Evolutionary conservation across 2,797 vertebrate species (phyloP), one percentile per base, ranked within the genome.

Genomic region (Takifugu ocellatus): DNA sequence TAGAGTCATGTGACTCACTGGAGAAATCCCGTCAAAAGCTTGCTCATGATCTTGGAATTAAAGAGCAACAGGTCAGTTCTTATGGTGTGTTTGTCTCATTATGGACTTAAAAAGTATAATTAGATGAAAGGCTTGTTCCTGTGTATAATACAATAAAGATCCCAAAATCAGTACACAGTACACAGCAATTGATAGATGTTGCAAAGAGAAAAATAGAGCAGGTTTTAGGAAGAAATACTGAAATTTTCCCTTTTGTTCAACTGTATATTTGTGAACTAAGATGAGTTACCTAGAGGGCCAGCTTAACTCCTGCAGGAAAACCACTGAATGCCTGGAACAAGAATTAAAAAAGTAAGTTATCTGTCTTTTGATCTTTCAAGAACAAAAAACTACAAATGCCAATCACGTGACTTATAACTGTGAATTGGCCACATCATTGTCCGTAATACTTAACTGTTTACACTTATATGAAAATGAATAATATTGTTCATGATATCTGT

Each of bases 1-100:
- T 95, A 48, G 95, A 98, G 78, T 91, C 92, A 2, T 97, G 94
- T 73, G 95, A 97, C 68, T 91, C 62, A 70, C 70, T 95, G 72
- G 94, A 97, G 71, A 97, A 94, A 80, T 70, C 85, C 16, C 93
- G 90, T 56, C 94, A 97, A 83, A 97, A 94, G 80, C 83, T 87
- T 21, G 77, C 73, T 46, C 94, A 95, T 61, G 96, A 96, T 46
- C 91, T 97, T 15, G 93, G 95, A 65, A 79, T 94, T n/a, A 97
- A 95, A 77, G 95, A 97, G 75, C 92, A 94, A 46, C 95, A 96
- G 84, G 89, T 95, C 6, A 27, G 3, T 27, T 27, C 3, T 27
- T 27, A 27, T 27, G 26, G 26, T 27, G 26, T 6, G 6, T 27
- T 29, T 29, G 27, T 29, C 8, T 29, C 27, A 29, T 21, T 29